Evolutionary conservation across 30 jellyfish, hydroid and myxozoan genomes (phyloP).

Genomic region (Aurelia sp.): DNA sequence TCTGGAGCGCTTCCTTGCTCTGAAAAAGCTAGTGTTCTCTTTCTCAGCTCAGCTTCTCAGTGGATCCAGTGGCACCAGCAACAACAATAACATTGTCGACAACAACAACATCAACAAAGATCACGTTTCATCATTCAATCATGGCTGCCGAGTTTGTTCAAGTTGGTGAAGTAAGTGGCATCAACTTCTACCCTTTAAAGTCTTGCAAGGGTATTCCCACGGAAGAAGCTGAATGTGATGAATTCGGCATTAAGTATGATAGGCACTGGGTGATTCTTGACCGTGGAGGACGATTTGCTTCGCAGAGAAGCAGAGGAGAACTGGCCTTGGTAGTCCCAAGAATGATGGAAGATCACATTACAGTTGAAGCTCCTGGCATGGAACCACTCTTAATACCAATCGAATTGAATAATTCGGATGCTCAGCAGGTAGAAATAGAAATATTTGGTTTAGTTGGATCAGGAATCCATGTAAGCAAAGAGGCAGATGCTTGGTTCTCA

Average conservation of each 20-base stretch:
- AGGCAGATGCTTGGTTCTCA: slow-evolving; percentile 77
- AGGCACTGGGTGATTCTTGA: slow-evolving; percentile 68
- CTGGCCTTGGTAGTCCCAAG: slow-evolving; percentile 45
- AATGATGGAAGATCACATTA: slow-evolving; percentile 12
- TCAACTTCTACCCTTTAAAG: slow-evolving; percentile 48
- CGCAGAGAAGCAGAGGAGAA: slow-evolving; percentile 24
- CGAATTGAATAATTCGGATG: not conserved
- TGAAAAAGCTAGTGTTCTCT: no score
- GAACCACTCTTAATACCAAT: slow-evolving; percentile 26
- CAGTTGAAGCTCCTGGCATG: slow-evolving; percentile 65
- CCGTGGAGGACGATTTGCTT: slow-evolving; percentile 32
- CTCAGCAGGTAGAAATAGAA: slow-evolving; percentile 10
- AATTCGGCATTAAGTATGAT: slow-evolving; percentile 56
- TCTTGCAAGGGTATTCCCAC: slow-evolving; percentile 59
- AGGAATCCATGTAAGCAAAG: slow-evolving; percentile 57
- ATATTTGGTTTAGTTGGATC: slow-evolving; percentile 51
- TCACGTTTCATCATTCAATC: not conserved
- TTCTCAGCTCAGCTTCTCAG: no score
- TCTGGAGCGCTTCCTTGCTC: no score
- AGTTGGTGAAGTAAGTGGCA: slow-evolving; percentile 51
- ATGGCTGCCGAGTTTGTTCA: slow-evolving; percentile 2
- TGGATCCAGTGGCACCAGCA: no score
- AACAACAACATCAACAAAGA: not conserved
- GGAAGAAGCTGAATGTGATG: slow-evolving; percentile 52
- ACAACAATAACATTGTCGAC: not conserved